Evolutionary conservation across 2,888 invertebrate genomes (phyloP), one percentile per base, ranked within the genome.

Genomic region (Masnerella sp.): DNA sequence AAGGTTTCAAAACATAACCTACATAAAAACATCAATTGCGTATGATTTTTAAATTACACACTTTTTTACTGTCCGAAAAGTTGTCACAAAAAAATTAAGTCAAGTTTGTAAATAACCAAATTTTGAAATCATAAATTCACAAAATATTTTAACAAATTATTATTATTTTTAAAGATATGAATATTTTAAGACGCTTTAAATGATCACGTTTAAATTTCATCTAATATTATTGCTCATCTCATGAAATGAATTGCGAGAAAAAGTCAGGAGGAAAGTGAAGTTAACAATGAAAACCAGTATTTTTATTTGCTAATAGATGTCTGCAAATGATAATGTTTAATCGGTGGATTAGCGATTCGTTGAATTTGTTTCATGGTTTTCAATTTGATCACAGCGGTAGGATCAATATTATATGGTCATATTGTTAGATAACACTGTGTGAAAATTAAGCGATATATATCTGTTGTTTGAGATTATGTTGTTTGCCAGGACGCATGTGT

Each of bases 381-480:
- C 7, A 28, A 28, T 2, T 15, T 18, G 17, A 32, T 49, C 32
- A 11, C n/a, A 1, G 12, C 38, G 7, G n/a, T 47, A 11, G 42
- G 32, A 40, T 25, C 14, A 32, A 43, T 25, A 42, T 67, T 61
- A 40, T 17, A 52, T 8, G 17, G 36, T 45, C 18, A 28, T 11
- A 34, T 12, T 4, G 77, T 81, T 81, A 81, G 73, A 75, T 81
- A 81, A 80, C 70, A 51, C 20, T 5, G 18, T 51, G 38, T 12
- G 47, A 69, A 51, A 49, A 51, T 15, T 54, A 51, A 34, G 47
- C 65, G 36, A 54, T 74, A 45, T 58, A 18, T 59, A 40, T 43
- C 64, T 77, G 59, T 45, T 14, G 15, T 67, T 77, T 32, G 49
- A 79, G 80, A 79, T 81, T 80, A 81, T 78, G 77, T 80, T 58